Conservation (phyloP, 2,113 vertebrate species). For the Psettodes erumei region DNA sequence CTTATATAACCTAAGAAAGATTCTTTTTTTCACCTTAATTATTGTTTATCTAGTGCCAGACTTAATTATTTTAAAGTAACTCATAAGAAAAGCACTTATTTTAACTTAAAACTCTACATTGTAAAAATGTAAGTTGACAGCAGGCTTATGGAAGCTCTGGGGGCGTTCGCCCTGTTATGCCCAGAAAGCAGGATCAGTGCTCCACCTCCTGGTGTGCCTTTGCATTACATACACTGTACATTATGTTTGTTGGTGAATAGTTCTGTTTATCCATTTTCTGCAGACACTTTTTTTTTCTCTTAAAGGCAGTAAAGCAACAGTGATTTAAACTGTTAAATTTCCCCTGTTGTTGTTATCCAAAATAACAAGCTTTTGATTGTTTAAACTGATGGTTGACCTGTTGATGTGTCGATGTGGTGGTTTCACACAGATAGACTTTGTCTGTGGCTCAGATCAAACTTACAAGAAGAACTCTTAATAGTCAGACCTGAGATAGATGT, state of each 20-base stretch:
- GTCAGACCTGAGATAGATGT: background rate
- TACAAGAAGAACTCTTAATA: background rate
- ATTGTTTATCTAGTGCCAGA: conserved; percentile 74
- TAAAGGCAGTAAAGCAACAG: background rate
- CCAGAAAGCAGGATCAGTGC: conserved; percentile 67
- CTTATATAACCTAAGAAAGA: conserved; percentile 45
- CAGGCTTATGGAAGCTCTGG: conserved; percentile 49
- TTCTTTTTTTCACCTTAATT: conserved; percentile 38
- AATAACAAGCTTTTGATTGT: background rate
- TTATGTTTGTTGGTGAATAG: conserved; percentile 39
- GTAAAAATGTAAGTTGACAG: conserved; percentile 32
- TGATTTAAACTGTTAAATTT: background rate
- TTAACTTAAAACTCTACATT: conserved; percentile 43
- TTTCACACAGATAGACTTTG: conserved; percentile 23
- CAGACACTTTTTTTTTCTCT: conserved; percentile 14
- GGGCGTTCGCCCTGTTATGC: conserved; percentile 25
- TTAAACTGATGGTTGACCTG: background rate
- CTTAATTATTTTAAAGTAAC: conserved; percentile 59
- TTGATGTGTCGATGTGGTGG: background rate
- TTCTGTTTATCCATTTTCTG: conserved; percentile 36
- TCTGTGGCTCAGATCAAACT: background rate
- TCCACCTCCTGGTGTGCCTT: conserved; percentile 80
- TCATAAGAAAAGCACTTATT: conserved; percentile 66
- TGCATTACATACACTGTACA: conserved; percentile 66
- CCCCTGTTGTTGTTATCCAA: background rate